Conservation (phyloP, 2,888 invertebrate genomes). For the Allacma fusca region DNA sequence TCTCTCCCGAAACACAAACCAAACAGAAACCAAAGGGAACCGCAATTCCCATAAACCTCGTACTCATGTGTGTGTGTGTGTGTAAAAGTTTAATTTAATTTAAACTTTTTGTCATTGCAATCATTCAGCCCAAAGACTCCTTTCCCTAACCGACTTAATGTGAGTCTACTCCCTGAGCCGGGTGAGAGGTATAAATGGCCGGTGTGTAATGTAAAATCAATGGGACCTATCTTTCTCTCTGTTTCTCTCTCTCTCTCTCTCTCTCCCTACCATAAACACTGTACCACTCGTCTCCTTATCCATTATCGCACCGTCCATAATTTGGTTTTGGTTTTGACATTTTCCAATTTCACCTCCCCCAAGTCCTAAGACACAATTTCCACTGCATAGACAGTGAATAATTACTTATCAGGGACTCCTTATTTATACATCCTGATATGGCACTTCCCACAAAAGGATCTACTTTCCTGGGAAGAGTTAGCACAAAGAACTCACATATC, state of each 20-base stretch:
- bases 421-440: too few species aligned
- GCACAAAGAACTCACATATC: too few species aligned
- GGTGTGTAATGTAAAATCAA: constrained; percentile 14
- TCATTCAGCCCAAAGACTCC: constrained; percentile 12
- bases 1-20: neutral
- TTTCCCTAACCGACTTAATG: neutral
- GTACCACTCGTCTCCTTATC: constrained; percentile 10
- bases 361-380: neutral
- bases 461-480: too few species aligned
- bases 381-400: neutral
- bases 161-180: neutral
- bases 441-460: too few species aligned
- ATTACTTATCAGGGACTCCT: neutral
- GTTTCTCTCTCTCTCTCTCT: neutral
- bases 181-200: neutral
- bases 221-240: neutral
- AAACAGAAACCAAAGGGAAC: constrained; percentile 5
- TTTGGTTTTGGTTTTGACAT: constrained; percentile 25
- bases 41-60: constrained; percentile 10
- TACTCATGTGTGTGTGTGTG: constrained; percentile 17
- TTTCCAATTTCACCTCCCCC: constrained; percentile 1
- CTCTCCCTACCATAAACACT: too few species aligned
- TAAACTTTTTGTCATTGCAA: constrained; percentile 24
- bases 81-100: constrained; percentile 27
- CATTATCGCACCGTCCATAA: constrained; percentile 8